Evolutionary conservation across 2,113 vertebrate genomes (phyloP), one percentile per base, ranked within the genome.

Genomic region (Dicentrarchus labrax): DNA sequence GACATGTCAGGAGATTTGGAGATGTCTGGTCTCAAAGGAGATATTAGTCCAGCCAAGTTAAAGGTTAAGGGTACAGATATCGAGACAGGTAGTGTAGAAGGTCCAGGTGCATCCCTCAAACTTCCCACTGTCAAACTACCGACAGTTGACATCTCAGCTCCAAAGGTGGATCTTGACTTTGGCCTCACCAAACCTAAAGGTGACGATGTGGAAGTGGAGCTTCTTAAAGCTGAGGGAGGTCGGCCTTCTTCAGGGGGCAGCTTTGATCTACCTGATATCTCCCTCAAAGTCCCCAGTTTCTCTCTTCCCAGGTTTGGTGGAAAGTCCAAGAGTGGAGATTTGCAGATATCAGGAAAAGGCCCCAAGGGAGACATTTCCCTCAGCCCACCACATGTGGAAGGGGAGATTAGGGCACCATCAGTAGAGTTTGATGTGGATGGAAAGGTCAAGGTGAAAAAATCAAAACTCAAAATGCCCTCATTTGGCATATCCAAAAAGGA

Each of bases 91-190:
- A 56, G 24, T 66, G 24, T 80, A 71, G 88, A 91, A 71, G 86
- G 76, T 64, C n/a, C 76, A 53, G 85, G 88, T 56, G 79, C 79
- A 72, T 90, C 93, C 19, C 68, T 92, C 3, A 95, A 94, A 86
- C 61, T 94, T 50, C 94, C 94, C 11, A 91, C 78, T 30, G 89
- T 96, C 41, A 95, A 94, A 86, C 79, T 97, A 76, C 96, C 96
- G 0, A 94, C 92, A 11, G 94, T 98, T 38, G 96, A 97, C 50
- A 95, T 98, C n/a, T 93, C 95, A 39, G 88, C 95, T 38, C 96
- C 97, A 0, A 96, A 94, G 38, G 93, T 97, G 69, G 93, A 96
- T 54, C 91, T 97, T 45, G 95, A 96, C 53, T 94, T 97, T 82
- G 91, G 88, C 11, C 69, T 94, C 51, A 86, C 93, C 43, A 93